Evolutionary conservation across 2,888 invertebrate species (phyloP).

Genomic region (Drosophila formosana): DNA sequence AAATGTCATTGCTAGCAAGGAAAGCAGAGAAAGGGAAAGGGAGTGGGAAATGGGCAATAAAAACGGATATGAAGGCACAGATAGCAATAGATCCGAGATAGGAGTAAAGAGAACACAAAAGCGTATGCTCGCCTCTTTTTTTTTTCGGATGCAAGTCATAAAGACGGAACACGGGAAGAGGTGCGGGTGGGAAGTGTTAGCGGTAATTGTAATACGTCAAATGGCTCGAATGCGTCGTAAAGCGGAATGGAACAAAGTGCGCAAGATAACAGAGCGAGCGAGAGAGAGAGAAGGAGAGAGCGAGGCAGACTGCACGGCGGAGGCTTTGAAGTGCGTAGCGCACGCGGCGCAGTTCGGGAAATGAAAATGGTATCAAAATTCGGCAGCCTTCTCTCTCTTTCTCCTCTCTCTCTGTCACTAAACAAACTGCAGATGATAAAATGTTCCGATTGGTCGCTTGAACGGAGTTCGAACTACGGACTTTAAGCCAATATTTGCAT

Average conservation of each 20-base stretch:
- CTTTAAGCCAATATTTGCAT: constrained; percentile 64
- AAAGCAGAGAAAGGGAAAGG: constrained; percentile 30
- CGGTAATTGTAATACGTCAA: constrained; percentile 35
- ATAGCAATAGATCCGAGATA: constrained; percentile 38
- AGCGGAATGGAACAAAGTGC: constrained; percentile 47
- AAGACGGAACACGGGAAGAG: constrained; percentile 41
- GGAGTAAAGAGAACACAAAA: constrained; percentile 50
- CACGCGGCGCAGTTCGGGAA: constrained; percentile 20
- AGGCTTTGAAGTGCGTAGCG: constrained; percentile 45
- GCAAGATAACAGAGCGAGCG: constrained; percentile 35
- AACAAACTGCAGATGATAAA: constrained; percentile 32
- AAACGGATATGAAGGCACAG: constrained; percentile 76
- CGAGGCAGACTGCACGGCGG: constrained; percentile 15
- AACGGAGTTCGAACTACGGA: constrained; percentile 37
- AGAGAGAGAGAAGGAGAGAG: not conserved
- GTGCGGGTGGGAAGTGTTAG: constrained; percentile 13
- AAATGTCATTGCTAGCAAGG: constrained; percentile 73
- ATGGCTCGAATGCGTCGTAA: constrained; percentile 22
- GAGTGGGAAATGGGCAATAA: constrained; percentile 69
- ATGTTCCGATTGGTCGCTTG: constrained; percentile 27
- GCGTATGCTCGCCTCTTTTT: constrained; percentile 20
- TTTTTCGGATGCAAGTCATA: constrained; percentile 54
- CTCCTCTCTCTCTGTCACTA: not conserved
- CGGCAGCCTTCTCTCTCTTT: constrained; percentile 7
- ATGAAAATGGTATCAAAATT: constrained; percentile 13